Evolutionary conservation across 1,140 invertebrate species (phyloP), one percentile per base, ranked within the genome.

Genomic region (Watersipora subatra): DNA sequence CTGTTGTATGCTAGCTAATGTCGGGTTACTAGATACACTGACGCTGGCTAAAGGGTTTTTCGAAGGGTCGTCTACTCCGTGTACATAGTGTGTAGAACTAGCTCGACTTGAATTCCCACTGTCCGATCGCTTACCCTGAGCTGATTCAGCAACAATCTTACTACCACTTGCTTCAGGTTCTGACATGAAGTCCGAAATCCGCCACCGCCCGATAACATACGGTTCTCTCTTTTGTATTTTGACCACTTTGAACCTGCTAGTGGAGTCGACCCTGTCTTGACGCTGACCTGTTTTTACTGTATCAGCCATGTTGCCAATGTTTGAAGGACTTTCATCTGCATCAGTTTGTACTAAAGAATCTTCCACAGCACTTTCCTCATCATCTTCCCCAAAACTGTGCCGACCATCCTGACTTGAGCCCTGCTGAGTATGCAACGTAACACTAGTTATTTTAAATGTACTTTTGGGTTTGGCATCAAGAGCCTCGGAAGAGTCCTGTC

Each of bases 101-200:
- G 74, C 67, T 66, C 61, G 70, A 66, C 20, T 71, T 70, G 19
- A 66, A 20, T 3, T 66, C 34, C 1, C 29, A 2, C 2, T 25
- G 28, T 55, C 34, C 63, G 28, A 57, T 64, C 62, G 69, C 29
- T 70, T 70, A 63, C 66, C 69, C 68, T 70, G 12, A 62, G 55
- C 67, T 64, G 57, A 20, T 19, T 29, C 62, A 28, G 1, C 57
- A 19, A 17, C 24, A 19, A n/a, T 68, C 65, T 3, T 67, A 63
- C 61, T 72, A 58, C 70, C 67, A 19, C 62, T 26, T 55, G 62
- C 66, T 69, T 63, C 84, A 84, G 64, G 88, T 86, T 75, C 89
- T 82, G 96, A 92, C 73, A 92, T 83, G 81, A 93, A 96, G 80
- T 97, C 93, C 86, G 93, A 91, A 80, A 92, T 96, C 71, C 88